Evolutionary conservation across 2,113 vertebrate genomes (phyloP), one percentile per base, ranked within the genome.

Genomic region (Cromileptes altivelis): DNA sequence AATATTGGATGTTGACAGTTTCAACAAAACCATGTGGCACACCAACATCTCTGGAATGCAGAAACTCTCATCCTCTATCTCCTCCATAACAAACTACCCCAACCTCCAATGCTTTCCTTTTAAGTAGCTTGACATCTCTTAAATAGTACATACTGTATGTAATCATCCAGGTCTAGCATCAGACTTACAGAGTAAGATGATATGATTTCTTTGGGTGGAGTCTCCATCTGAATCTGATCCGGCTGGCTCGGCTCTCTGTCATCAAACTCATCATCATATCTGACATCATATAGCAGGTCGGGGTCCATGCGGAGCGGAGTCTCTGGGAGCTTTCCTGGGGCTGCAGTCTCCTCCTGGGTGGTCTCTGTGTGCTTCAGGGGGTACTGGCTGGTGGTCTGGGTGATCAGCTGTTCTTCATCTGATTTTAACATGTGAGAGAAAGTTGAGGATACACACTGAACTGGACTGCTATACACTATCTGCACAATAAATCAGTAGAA

Each of bases 321-420:
- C 91, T 99, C 97, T 0, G 98, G 97, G 82, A 99, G 95, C 80
- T 99, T 98, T 45, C 97, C 98, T 14, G 97, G 97, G 56, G 97
- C 92, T 0, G 96, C 95, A 0, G 95, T 94, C 92, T 98, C 97
- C 70, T 99, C 97, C 82, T 97, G 90, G 1, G 98, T 98, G 61
- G 98, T 99, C 82, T 97, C 97, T 4, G 92, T 95, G 68, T 96
- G 96, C 86, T 91, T 93, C 55, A 95, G 79, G 6, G 96, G 96
- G 80, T 97, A 98, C 87, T 97, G 97, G 88, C 97, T 98, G 75
- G 97, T 98, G 76, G 97, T 98, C 79, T 99, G 97, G 58, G 96
- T 87, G 2, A 97, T 93, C 80, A 95, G 91, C 82, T 94, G 95
- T 73, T 93, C 94, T 79, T 96, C 97, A 55, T 84, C 85, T 91